These are phyloP conservation scores for Gymnothorax reevesii DNA, from an alignment of 2,797 vertebrate genomes.

Conservation along the genomic window DNA sequence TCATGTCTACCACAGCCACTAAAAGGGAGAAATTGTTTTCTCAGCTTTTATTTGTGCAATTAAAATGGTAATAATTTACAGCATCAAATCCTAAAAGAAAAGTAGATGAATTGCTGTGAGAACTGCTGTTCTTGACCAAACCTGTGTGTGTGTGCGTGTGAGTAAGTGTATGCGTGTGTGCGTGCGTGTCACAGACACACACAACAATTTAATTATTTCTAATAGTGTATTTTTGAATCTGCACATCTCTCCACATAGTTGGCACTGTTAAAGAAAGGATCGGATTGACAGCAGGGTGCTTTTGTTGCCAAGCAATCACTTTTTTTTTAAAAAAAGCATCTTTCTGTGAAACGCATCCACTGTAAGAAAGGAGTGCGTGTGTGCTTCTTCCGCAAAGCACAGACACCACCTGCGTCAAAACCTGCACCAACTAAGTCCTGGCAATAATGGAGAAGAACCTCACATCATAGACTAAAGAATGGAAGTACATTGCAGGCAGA, in stretches of 20 bases:
- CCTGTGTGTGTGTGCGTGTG: too few species aligned
- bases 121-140: too few species aligned
- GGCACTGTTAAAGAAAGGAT: background rate
- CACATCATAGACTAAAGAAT: background rate
- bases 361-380: background rate
- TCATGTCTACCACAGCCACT: background rate
- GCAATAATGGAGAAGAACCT: background rate
- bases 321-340: slow-evolving; percentile 14
- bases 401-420: background rate
- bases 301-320: slow-evolving; percentile 27
- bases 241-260: background rate
- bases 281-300: background rate
- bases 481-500: background rate
- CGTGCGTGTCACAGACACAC: too few species aligned
- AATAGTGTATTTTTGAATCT: background rate
- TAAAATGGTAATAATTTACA: too few species aligned
- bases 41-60: background rate
- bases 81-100: too few species aligned
- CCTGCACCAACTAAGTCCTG: background rate
- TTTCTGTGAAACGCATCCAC: background rate
- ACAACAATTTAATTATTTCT: too few species aligned
- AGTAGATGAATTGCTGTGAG: too few species aligned
- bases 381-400: background rate
- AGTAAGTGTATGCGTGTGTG: too few species aligned
- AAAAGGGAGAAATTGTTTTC: background rate